These are phyloP conservation scores for Caretta caretta DNA, from an alignment of 2,113 vertebrate genomes.

Conservation along the genomic window DNA sequence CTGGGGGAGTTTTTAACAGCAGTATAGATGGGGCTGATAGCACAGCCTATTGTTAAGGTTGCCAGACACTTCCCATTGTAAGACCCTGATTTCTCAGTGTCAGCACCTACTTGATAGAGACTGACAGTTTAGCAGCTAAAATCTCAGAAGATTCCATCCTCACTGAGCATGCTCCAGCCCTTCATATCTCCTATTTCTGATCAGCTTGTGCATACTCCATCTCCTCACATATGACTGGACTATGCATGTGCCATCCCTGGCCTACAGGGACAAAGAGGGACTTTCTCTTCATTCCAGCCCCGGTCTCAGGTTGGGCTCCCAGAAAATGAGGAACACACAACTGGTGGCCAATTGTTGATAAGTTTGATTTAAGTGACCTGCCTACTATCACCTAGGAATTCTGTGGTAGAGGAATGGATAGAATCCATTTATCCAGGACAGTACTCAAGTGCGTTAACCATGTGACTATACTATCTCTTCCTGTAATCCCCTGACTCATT, in stretches of 20 bases:
- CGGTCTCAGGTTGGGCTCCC: not conserved
- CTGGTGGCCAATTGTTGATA: not conserved
- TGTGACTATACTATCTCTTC: not conserved
- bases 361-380: not conserved
- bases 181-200: too few species aligned
- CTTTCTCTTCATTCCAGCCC: not conserved
- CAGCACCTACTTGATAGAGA: not conserved
- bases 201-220: too few species aligned
- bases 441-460: not conserved
- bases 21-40: not conserved
- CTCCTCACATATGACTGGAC: not conserved
- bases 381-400: not conserved
- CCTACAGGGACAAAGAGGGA: not conserved
- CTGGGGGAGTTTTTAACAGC: not conserved
- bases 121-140: not conserved
- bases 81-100: not conserved
- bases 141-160: not conserved
- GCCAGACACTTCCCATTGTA: not conserved
- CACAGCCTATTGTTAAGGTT: not conserved
- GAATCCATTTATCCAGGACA: not conserved
- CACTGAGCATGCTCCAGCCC: not conserved
- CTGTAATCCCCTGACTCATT: not conserved
- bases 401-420: not conserved
- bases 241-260: not conserved
- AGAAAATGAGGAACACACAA: not conserved